Percentiles rank a stretch among this genome's conserved stretches.
These are phyloP conservation scores for Leucoptera coffeella DNA, from an alignment of 2,888 invertebrate genomes.

Conservation along the genomic window DNA sequence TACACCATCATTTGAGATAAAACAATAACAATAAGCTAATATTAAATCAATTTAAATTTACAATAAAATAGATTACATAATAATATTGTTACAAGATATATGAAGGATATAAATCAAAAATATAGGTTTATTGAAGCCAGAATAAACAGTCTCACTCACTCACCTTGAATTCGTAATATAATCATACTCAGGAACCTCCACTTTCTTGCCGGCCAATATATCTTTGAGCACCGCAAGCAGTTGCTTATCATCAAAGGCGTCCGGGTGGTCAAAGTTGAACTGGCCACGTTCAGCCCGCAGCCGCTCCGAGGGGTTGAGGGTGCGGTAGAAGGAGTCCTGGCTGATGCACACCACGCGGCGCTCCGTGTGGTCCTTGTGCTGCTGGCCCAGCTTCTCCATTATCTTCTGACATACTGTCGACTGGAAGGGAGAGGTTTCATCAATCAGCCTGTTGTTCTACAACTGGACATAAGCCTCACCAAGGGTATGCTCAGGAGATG, in stretches of 20 bases:
- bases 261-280: conserved; percentile 99
- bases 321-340: conserved; percentile 95
- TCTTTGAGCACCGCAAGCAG: conserved; percentile 74
- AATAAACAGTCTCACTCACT: no score
- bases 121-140: no score
- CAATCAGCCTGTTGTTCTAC: no score
- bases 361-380: conserved; percentile 82
- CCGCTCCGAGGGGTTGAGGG: conserved; percentile 74
- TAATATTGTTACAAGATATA: conserved; percentile 56
- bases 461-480: no score
- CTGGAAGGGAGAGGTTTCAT: no score
- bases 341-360: conserved; percentile 91
- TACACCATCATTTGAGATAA: no score
- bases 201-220: conserved; percentile 79
- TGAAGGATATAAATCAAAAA: no score
- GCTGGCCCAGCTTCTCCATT: conserved; percentile 93
- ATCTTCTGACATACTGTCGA: conserved; percentile 97
- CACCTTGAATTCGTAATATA: conserved; percentile 86
- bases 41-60: no score
- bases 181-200: conserved; percentile 90
- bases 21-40: no score
- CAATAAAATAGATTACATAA: conserved; percentile 3
- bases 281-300: conserved; percentile 80
- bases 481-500: no score
- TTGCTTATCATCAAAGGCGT: conserved; percentile 88